Conservation (phyloP, 2,797 vertebrate genomes). For the Agapornis canus region DNA sequence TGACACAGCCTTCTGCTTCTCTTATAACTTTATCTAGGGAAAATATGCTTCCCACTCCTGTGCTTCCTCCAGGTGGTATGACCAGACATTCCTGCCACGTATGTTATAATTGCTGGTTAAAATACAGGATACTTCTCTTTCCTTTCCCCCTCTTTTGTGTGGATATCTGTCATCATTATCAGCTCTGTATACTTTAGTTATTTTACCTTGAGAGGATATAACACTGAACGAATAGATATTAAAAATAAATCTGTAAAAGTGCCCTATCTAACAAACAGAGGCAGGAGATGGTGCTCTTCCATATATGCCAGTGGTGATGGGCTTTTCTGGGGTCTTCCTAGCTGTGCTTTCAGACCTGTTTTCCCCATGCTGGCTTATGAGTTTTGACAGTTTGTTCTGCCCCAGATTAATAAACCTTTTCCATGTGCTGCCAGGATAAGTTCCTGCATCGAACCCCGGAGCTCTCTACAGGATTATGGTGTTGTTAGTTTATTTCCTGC, state of each 20-base stretch:
- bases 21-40: neutral
- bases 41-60: neutral
- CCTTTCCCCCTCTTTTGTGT: neutral
- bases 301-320: neutral
- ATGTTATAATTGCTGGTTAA: neutral
- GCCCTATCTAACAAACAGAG: neutral
- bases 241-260: neutral
- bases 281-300: neutral
- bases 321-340: neutral
- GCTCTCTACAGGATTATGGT: neutral
- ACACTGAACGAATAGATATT: neutral
- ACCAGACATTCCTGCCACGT: rapidly evolving
- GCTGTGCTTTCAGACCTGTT: neutral
- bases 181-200: neutral
- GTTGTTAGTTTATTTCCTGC: neutral
- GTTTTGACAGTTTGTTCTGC: neutral
- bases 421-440: neutral
- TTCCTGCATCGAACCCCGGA: neutral
- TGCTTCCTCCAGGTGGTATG: neutral
- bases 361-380: neutral
- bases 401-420: neutral
- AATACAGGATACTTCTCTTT: neutral
- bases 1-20: neutral
- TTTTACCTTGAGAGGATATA: neutral
- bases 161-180: neutral